These are phyloP conservation scores for Platynereis dumerilii DNA, from an alignment of 2,888 invertebrate species.

Conservation along the genomic window DNA sequence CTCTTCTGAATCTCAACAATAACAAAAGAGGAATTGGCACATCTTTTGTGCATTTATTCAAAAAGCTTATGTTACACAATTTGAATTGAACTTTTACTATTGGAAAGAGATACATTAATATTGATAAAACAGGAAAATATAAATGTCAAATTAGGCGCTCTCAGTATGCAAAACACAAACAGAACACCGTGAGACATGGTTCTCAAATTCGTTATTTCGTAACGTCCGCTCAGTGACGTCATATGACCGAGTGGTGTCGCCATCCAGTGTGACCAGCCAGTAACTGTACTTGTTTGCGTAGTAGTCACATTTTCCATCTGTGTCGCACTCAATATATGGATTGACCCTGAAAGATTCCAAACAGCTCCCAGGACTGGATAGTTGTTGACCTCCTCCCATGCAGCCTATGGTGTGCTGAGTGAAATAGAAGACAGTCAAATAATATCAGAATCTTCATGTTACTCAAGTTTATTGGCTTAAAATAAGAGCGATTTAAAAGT, in stretches of 20 bases:
- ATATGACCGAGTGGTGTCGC: background rate
- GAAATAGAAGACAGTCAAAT: conserved; percentile 15
- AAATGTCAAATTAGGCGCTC: no score
- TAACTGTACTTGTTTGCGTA: conserved; percentile 90
- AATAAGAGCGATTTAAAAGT: no score
- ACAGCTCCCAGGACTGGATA: conserved; percentile 44
- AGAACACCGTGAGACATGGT: conserved; percentile 7
- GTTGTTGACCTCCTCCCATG: conserved; percentile 44
- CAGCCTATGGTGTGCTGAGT: conserved; percentile 42
- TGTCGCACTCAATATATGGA: conserved; percentile 59
- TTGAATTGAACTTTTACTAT: no score
- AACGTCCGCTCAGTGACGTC: background rate
- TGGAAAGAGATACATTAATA: no score
- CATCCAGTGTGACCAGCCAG: conserved; percentile 77
- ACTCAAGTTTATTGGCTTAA: no score
- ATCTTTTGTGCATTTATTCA: no score
- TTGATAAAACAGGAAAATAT: no score
- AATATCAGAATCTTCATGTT: no score
- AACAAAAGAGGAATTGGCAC: no score
- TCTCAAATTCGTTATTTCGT: background rate
- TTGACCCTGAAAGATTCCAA: conserved; percentile 56
- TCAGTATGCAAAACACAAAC: conserved; percentile 13
- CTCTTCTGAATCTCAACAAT: no score
- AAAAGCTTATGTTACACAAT: no score
- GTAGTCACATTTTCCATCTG: conserved; percentile 47